Evolutionary conservation across 2,797 vertebrate species (phyloP), one percentile per base, ranked within the genome.

Genomic region (Bufotes viridis): DNA sequence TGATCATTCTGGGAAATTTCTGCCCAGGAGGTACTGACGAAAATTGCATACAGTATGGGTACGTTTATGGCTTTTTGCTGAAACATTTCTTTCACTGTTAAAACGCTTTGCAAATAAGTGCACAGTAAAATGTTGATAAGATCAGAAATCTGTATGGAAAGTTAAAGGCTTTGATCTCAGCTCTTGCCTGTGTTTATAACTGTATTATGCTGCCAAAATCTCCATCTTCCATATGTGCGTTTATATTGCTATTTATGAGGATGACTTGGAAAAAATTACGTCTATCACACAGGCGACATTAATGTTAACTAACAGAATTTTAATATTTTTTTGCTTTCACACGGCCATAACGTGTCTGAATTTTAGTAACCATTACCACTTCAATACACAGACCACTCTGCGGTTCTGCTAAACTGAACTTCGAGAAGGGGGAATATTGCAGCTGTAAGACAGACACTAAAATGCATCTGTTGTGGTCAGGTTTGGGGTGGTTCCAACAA

Each of bases 81-180:
- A 70, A 70, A 70, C 26, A 70, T 15, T 72, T 72, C 29, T 72
- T 72, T 75, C 20, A 51, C 10, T 3, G 3, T 20, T 76, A 15
- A 53, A 20, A 55, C 72, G n/a, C 24, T 55, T 78, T 55, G 22
- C 49, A 24, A n/a, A 55, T 78, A 49, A 78, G 24, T 78, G n/a
- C 49, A n/a, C 7, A 24, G 6, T 51, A 78, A 78, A 78, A 24
- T 55, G 51, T 13, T 55, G 75, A 78, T 78, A 78, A 78, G 51
- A 55, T 55, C 51, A 20, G 22, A 55, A 78, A 78, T 53, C 75
- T 78, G 55, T 17, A 78, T 55, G 75, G 75, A 55, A 78, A 78
- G 49, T 24, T 78, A 8, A n/a, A 22, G 74, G 75, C 75, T 78
- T 78, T 78, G 51, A 78, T 78, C 22, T 78, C 15, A 0, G 22